Base-by-base conservation (phyloP, 1,140 invertebrate species). In the Megathymus violae region DNA sequence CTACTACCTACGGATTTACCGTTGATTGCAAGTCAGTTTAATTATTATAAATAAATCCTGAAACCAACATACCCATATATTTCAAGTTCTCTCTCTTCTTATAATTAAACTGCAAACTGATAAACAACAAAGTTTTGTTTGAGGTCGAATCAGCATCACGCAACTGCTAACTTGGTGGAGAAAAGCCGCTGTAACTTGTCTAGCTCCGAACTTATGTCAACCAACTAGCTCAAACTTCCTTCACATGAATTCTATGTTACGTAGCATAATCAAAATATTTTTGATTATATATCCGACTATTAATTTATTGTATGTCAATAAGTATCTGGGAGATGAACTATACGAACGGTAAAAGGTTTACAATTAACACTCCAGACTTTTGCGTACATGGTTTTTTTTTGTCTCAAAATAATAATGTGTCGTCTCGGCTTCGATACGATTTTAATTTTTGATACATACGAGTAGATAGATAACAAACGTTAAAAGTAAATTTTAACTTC, bases 61-160 rank as follows among this genome's bases (percentile, higher is more conserved):
- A 36, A 36, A 2, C 5, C 14, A 48, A 25, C n/a, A 46, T 25
- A 46, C 27, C n/a, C 34, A 3, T 54, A 31, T 52, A 51, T 67
- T 73, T 47, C 61, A 59, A 71, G 67, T 74, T 64, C 51, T 34
- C 60, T 34, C 60, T 27, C 48, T 50, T 56, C 43, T 64, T 60
- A 80, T 77, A 82, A 85, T 75, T 76, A 80, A 82, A 81, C 61
- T 72, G 70, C 72, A 51, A 74, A 63, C 66, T 71, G 70, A 74
- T 79, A 80, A 85, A 78, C 73, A 84, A 80, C 71, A 81, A 83
- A 88, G 61, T 78, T 47, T 59, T 38, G 41, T 59, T 75, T 73
- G 80, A 70, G 78, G 78, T 78, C 77, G 76, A 78, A 76, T 78
- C 66, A 56, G 38, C 51, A 54, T 41, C 51, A 44, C 38, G 52